Base-by-base conservation (phyloP, 2,797 vertebrate genomes). In the Crocidura indochinensis region DNA sequence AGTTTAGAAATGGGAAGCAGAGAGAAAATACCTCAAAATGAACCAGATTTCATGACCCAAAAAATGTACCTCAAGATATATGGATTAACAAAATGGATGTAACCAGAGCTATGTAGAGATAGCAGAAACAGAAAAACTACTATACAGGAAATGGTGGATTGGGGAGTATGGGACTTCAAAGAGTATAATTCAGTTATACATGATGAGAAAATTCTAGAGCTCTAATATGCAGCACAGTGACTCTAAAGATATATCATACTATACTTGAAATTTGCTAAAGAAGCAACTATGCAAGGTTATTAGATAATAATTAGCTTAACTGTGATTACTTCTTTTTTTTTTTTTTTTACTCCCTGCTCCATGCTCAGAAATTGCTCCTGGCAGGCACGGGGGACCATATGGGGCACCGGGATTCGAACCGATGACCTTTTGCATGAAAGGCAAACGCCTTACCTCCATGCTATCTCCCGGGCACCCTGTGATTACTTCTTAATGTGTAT, bases 61-160 rank as follows among this genome's bases (percentile, higher is more conserved):
- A 26, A 90, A 17, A 92, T 65, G 38, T 38, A 14, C 12, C 51
- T 64, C 53, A 5, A 0, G 17, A 17, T 46, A 12, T 6, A 11
- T 2, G 27, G 12, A 22, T 15, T 10, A 11, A 79, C 0, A 14
- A 24, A 26, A 17, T 11, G 6, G 10, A 24, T 24, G 0, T 1
- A 38, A 51, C 73, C 27, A 87, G 29, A 44, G 19, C 38, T 38
- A 38, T 38, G 27, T 46, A 56, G 46, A 29, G 38, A 47, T 0
- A 31, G 24, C 26, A 74, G 67, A 24, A 24, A 85, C 17, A 19
- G 29, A 84, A 12, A 22, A 81, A 64, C 31, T 56, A 49, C 9
- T 24, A 47, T 19, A 31, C 29, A 74, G 19, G 27, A 20, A 81
- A 49, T 1, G 68, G 62, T 27, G 26, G 44, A 1, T 69, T 19